Percentiles rank a stretch among this genome's conserved stretches.
Evolutionary conservation across 2,113 vertebrate genomes (phyloP).

Genomic region (Pseudorasbora parva): DNA sequence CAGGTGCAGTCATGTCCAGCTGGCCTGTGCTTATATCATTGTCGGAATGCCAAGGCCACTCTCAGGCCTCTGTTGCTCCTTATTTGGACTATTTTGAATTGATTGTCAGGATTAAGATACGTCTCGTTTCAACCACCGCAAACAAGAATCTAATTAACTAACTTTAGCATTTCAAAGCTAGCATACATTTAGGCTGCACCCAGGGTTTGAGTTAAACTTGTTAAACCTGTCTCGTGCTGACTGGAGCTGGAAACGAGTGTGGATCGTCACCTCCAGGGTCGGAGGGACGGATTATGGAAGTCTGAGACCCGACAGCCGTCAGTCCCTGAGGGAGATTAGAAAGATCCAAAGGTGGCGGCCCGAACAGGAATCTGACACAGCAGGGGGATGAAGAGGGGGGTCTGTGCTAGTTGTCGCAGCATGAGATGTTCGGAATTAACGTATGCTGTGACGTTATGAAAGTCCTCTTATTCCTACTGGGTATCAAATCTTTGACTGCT

Average conservation of each 20-base stretch:
- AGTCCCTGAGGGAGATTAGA: constrained; percentile 34
- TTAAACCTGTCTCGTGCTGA: constrained; percentile 8
- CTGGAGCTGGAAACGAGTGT: neutral
- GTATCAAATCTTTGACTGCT: constrained; percentile 1
- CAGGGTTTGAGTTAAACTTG: neutral
- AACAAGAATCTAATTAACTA: constrained; percentile 31
- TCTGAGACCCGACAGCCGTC: constrained; percentile 32
- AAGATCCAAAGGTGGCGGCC: constrained; percentile 27
- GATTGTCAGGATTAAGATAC: constrained; percentile 37
- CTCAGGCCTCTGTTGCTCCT: neutral
- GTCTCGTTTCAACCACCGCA: constrained; percentile 18
- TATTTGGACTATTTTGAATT: constrained; percentile 30
- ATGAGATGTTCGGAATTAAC: constrained; percentile 18
- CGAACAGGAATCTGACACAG: constrained; percentile 46
- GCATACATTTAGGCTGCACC: neutral
- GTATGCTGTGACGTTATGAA: neutral
- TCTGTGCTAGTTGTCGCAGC: neutral
- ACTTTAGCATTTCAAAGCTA: constrained; percentile 30
- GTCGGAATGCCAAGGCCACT: constrained; percentile 23
- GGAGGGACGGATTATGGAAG: constrained; percentile 35
- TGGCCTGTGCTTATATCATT: neutral
- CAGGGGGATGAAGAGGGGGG: constrained; percentile 9
- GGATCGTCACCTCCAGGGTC: constrained; percentile 48
- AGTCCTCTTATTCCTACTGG: neutral
- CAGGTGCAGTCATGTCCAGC: neutral